Base-by-base conservation (phyloP, 1,140 invertebrate genomes). In the Tigriopus japonicus region DNA sequence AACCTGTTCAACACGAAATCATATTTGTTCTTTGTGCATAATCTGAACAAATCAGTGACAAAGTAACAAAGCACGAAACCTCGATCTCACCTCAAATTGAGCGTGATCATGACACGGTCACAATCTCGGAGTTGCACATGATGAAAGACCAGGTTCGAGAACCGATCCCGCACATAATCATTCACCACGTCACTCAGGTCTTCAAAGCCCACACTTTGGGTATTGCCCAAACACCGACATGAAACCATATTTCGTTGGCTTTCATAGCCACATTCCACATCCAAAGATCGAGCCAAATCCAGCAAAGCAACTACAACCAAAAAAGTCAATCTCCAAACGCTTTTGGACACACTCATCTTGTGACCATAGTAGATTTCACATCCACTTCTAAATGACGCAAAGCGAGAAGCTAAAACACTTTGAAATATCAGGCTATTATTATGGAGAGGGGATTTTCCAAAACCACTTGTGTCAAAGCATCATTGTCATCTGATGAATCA, bases 101-200 rank as follows among this genome's bases (percentile, higher is more conserved):
- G 35, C 7, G 21, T 23, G n/a, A 54, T 23, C n/a, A 23, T 54
- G 12, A 28, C 52, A n/a, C 35, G 21, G 14, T 21, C 17, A 28
- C 52, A 54, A 21, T 54, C 19, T 12, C 14, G n/a, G 13, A 54
- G 21, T 28, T 54, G 19, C 21, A 54, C 35, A 28, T 54, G 52
- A 23, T 28, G 21, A 54, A 54, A 54, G 17, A 54, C 35, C 21
- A 54, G 21, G 35, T 54, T 54, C 21, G 19, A n/a, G 35, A 21
- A 54, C n/a, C 52, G 52, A 6, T 54, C 52, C 21, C 35, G 24
- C n/a, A 54, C 14, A 23, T 23, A 54, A 28, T 28, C 19, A 54
- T 54, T 54, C 6, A 54, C 52, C 21, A 54, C 35, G 21, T 28
- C 35, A 28, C 52, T 54, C 52, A 54, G 17, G 17, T 54, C 52